Evolutionary conservation across 2,797 vertebrate species (phyloP).

Genomic region (Sphaeramia orbicularis): DNA sequence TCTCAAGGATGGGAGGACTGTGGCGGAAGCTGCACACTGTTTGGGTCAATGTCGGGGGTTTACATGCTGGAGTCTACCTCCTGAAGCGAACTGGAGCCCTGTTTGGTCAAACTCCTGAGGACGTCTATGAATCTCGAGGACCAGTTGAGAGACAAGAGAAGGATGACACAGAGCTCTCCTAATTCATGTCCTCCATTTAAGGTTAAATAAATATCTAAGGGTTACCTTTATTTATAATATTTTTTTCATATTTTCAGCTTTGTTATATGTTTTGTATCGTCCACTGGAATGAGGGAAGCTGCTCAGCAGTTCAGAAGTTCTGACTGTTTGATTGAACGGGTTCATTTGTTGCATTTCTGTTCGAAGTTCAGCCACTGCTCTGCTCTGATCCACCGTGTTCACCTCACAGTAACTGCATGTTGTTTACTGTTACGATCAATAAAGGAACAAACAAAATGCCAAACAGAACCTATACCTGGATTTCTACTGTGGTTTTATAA

Average conservation of each 20-base stretch:
- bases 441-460: slow-evolving; percentile 44
- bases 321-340: neutral
- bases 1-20: slow-evolving; percentile 91
- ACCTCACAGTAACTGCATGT: neutral
- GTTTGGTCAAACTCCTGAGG: slow-evolving; percentile 81
- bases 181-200: slow-evolving; percentile 19
- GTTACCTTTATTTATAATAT: slow-evolving; percentile 49
- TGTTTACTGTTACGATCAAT: slow-evolving; percentile 55
- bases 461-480: neutral
- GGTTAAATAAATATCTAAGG: slow-evolving; percentile 4
- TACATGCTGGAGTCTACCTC: slow-evolving; percentile 95
- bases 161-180: slow-evolving; percentile 40
- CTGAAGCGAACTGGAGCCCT: slow-evolving; percentile 86
- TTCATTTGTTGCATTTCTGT: slow-evolving; percentile 20
- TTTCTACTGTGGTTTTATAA: neutral
- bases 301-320: slow-evolving; percentile 6
- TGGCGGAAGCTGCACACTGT: slow-evolving; percentile 93
- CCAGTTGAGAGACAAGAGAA: slow-evolving; percentile 34
- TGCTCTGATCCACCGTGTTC: slow-evolving; percentile 3
- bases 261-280: neutral
- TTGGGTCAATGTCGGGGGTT: slow-evolving; percentile 97
- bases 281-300: neutral
- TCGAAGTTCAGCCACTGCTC: neutral
- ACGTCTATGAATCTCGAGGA: slow-evolving; percentile 67
- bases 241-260: slow-evolving; percentile 8